These are phyloP conservation scores for Sinotaia quadrata DNA, from an alignment of 2,888 invertebrate genomes.

Conservation along the genomic window DNA sequence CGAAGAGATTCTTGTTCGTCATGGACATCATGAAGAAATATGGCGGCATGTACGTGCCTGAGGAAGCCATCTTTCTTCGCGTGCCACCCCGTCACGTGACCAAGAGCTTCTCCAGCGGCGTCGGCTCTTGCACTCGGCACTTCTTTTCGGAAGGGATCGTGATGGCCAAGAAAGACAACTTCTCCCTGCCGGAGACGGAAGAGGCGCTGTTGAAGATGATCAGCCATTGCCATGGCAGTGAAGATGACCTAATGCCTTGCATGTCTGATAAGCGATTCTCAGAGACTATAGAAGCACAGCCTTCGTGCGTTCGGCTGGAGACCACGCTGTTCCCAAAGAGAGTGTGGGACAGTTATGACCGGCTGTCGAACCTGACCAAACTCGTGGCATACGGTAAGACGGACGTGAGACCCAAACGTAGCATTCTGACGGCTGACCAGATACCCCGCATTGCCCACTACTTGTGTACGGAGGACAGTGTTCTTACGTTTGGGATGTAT, in stretches of 20 bases:
- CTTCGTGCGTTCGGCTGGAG: conserved; percentile 22
- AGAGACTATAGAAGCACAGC: conserved; percentile 9
- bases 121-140: conserved; percentile 6
- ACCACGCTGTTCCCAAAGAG: conserved; percentile 24
- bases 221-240: conserved; percentile 11
- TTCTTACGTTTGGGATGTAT: conserved; percentile 26
- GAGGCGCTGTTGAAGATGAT: conserved; percentile 12
- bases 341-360: conserved; percentile 25
- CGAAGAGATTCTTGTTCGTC: conserved; percentile 21
- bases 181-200: conserved; percentile 14
- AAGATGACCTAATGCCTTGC: conserved; percentile 20
- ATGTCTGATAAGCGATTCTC: conserved; percentile 11
- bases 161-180: conserved; percentile 8
- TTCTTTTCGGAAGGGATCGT: conserved; percentile 30
- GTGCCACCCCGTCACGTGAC: conserved; percentile 15
- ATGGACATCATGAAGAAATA: conserved; percentile 23
- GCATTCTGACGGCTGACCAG: neutral
- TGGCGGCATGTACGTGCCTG: conserved; percentile 34
- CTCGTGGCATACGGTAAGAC: conserved; percentile 28
- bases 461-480: conserved; percentile 24
- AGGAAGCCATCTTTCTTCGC: conserved; percentile 27
- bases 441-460: conserved; percentile 33
- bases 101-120: conserved; percentile 22
- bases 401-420: conserved; percentile 10
- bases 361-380: conserved; percentile 22